These are phyloP conservation scores for Enteromius fasciolatus DNA, from an alignment of 2,797 vertebrate genomes.

Conservation along the genomic window DNA sequence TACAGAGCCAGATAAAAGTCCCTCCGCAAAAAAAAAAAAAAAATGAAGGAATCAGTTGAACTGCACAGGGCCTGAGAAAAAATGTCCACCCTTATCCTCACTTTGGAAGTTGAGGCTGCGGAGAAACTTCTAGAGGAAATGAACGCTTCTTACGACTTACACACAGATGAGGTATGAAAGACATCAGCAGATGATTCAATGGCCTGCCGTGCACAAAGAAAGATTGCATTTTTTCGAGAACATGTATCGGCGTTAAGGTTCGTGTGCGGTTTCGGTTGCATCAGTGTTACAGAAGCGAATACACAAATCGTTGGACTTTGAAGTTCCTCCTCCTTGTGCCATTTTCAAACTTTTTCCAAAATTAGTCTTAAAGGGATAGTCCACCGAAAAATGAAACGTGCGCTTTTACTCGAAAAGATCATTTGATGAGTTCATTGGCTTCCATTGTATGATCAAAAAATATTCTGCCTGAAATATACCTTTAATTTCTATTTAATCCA, in stretches of 20 bases:
- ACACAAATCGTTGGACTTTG: background rate
- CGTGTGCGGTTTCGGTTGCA: conserved; percentile 4
- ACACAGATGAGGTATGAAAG: conserved; percentile 31
- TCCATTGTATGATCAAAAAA: background rate
- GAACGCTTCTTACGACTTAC: conserved; percentile 43
- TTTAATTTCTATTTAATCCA: background rate
- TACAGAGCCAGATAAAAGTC: conserved; percentile 65
- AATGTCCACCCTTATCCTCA: conserved; percentile 58
- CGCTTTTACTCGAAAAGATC: background rate
- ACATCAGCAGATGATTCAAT: conserved; percentile 26
- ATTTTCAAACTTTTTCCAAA: background rate
- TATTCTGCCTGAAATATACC: background rate
- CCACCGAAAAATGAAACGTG: background rate
- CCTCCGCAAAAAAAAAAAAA: conserved; percentile 43
- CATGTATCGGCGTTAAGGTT: background rate
- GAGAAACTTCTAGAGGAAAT: conserved; percentile 56
- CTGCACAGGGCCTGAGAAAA: conserved; percentile 53
- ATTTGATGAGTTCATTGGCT: background rate
- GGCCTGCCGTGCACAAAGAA: background rate
- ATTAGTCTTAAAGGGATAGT: background rate
- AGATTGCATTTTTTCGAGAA: conserved; percentile 5
- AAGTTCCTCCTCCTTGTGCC: background rate
- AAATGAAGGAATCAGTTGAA: conserved; percentile 45
- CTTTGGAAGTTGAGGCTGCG: conserved; percentile 48
- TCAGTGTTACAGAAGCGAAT: conserved; percentile 33